A percentile compares a stretch with the other conserved stretches of the same genome.
These are phyloP conservation scores for Myripristis jacobus DNA, from an alignment of 2,797 vertebrate genomes.

Conservation along the genomic window DNA sequence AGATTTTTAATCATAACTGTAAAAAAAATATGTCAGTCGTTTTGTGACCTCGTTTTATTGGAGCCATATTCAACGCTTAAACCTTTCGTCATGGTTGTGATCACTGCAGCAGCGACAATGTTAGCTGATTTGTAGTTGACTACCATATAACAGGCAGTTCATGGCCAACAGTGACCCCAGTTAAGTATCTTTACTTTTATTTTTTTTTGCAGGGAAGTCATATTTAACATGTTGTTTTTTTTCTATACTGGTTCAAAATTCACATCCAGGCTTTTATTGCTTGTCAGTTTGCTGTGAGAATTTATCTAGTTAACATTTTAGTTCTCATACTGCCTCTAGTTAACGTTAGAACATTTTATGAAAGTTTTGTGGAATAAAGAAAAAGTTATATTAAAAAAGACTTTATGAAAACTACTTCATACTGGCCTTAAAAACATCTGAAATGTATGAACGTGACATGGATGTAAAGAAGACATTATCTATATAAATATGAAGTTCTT, in stretches of 20 bases:
- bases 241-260: background rate
- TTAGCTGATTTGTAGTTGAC: background rate
- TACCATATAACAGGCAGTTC: conserved; percentile 6
- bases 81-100: background rate
- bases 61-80: conserved; percentile 24
- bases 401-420: no score
- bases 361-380: no score
- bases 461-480: background rate
- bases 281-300: conserved; percentile 15
- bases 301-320: conserved; percentile 23
- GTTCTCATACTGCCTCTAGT: conserved; percentile 6
- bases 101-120: background rate
- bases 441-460: background rate
- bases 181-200: conserved; percentile 16
- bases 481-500: background rate
- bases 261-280: background rate
- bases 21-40: conserved; percentile 33
- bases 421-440: no score
- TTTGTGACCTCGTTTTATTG: conserved; percentile 16
- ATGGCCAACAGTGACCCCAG: background rate
- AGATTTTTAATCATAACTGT: conserved; percentile 42
- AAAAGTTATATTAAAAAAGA: no score
- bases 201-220: conserved; percentile 20
- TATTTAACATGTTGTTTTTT: no score
- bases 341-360: no score